Percentiles rank a stretch among this genome's conserved stretches.
Conservation (phyloP, 1,140 invertebrate species). For the Leptopilina clavipes region DNA sequence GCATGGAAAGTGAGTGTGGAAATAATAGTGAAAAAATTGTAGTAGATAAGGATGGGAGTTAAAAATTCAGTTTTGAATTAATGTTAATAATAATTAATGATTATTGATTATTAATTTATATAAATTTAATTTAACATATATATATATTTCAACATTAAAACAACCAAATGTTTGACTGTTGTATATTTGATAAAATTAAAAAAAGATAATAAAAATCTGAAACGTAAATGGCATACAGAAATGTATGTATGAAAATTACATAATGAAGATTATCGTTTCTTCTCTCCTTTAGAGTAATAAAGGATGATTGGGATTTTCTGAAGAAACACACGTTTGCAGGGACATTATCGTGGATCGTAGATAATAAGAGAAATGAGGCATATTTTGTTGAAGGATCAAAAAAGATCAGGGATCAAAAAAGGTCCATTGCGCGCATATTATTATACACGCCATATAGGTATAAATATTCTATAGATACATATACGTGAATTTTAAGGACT, state of each 20-base stretch:
- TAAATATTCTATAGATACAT: not conserved
- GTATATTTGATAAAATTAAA: too few relatives aligned
- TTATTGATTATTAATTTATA: too few relatives aligned
- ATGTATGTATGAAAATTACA: slow-evolving; percentile 5
- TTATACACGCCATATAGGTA: not conserved
- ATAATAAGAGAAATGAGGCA: slow-evolving; percentile 26
- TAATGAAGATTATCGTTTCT: slow-evolving; percentile 16
- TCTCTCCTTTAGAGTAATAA: not conserved
- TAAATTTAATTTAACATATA: too few relatives aligned
- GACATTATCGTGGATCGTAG: slow-evolving; percentile 14
- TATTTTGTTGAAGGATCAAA: slow-evolving; percentile 9
- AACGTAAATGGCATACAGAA: not conserved
- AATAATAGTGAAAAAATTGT: too few relatives aligned
- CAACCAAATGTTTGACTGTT: too few relatives aligned
- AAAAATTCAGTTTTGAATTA: too few relatives aligned
- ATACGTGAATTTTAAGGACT: too few relatives aligned
- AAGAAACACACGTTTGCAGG: slow-evolving; percentile 27
- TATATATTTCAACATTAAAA: too few relatives aligned
- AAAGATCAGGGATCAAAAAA: slow-evolving; percentile 15
- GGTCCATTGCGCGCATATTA: not conserved
- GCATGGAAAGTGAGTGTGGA: too few relatives aligned
- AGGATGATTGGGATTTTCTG: slow-evolving; percentile 29
- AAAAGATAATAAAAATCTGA: not conserved
- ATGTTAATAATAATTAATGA: too few relatives aligned
- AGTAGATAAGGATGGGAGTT: too few relatives aligned